Evolutionary conservation across 2,888 invertebrate genomes (phyloP), one percentile per base, ranked within the genome.

Genomic region (Aporophyla nigra): DNA sequence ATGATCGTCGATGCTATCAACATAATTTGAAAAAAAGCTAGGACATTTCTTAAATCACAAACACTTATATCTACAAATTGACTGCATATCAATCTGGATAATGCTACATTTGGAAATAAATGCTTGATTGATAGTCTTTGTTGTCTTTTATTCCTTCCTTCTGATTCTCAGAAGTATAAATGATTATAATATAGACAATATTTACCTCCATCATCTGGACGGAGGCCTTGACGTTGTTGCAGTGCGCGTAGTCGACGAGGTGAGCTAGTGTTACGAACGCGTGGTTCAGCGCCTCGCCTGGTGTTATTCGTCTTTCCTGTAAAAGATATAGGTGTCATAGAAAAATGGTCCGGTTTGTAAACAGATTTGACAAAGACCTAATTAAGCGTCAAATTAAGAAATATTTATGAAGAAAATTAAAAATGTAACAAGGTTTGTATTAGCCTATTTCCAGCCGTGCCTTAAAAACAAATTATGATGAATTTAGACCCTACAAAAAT

Each of bases 151-250:
- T n/a, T n/a, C n/a, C n/a, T n/a, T 14, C 14, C 7, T 51, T 40
- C 21, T 27, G 21, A 16, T 21, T 51, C 1, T 21, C 16, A 43
- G 19, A 24, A 21, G 19, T 68, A 68, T 21, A 24, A 21, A 24
- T 24, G 19, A 14, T 33, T 27, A 27, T 51, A 33, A 27, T 6
- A 5, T 21, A 0, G 5, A 40, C n/a, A 12, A 53, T 65, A 59
- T 68, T 77, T 91, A 98, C 97, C 97, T 99, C 99, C 99, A 99
- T 99, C 98, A 99, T 99, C 94, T 99, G 99, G 27, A 99, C 99
- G 91, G 99, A 99, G 40, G 99, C 99, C 95, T 99, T 99, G 43
- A 99, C 99, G 95, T 99, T 99, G 96, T 99, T 99, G 94, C 99
- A 99, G 93, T 99, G 99, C 21, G 99, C 99, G 95, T 99, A 99